Base-by-base conservation (phyloP, 2,113 vertebrate species). In the Chaetodon trifascialis region DNA sequence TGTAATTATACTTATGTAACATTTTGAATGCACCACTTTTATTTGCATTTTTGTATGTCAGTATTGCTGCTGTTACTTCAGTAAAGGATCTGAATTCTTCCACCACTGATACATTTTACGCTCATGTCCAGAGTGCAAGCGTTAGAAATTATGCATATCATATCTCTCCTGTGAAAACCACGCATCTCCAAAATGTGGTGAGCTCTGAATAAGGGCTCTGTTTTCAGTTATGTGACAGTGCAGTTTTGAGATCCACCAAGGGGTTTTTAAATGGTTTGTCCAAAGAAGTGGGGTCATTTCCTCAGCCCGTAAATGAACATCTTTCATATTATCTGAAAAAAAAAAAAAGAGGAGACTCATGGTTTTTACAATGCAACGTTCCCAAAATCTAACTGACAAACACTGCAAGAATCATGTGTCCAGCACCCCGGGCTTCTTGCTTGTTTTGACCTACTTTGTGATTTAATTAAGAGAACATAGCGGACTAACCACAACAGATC, bases 391-490 rank as follows among this genome's bases (percentile, higher is more conserved):
- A 17, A 52, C 52, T 46, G 30, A 56, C 56, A 54, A 52, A 15
- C 19, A 17, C 25, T 69, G 23, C n/a, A 52, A 76, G 49, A 88
- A 76, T 77, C 70, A 36, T 76, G 12, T 25, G 77, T 76, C 47
- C 62, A 42, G 65, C 75, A 85, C 80, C 66, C 15, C 21, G 0
- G 75, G 83, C 80, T 10, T 80, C 36, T 77, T 86, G 69, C 87
- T 79, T 83, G 60, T 83, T 90, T 80, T 89, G 88, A 88, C 92
- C 85, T 84, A 86, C 52, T 91, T 91, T 80, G 63, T 82, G 71
- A 92, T 89, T 89, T 90, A 90, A 90, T 92, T 88, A 87, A 74
- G 64, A 80, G 74, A 81, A 68, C 68, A 70, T 34, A 64, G 79
- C 85, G 68, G 73, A 79, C 68, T 72, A 83, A 88, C 65, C 62